Evolutionary conservation across 2,113 vertebrate genomes (phyloP), one percentile per base, ranked within the genome.

Genomic region (Acanthisitta chloris): DNA sequence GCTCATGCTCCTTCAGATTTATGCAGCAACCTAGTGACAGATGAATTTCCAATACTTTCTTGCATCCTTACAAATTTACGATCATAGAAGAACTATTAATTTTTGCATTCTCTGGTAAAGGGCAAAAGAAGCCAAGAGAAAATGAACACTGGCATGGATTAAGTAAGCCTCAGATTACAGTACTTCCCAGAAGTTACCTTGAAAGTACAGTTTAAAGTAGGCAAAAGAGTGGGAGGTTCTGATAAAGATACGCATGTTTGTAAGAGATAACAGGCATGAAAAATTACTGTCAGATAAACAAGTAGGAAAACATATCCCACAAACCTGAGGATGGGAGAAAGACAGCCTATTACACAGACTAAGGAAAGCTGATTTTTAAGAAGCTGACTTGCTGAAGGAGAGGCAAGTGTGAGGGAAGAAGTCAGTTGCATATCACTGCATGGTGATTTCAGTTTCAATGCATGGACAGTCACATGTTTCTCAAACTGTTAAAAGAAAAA

Each of bases 211-310:
- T 83, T 82, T 78, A 52, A 83, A 70, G 33, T 13, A 40, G 5
- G 55, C 7, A 6, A 34, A 84, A 88, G 81, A 83, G 46, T 42
- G 64, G 51, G 65, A 86, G 61, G 52, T 74, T 86, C 80, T 91
- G 86, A 96, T 94, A 96, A 97, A 83, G 74, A 92, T 52, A 61
- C 72, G 81, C 46, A 11, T 97, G 96, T 86, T 95, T 65, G 33
- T 71, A 74, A 84, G 72, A 94, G 96, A 97, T 97, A 96, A 17
- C 72, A 86, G 48, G 20, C 76, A 88, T 58, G 59, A 81, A 78
- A 95, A 87, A 74, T 69, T 69, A 82, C 42, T 49, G 74, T n/a
- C 52, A 90, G 65, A 94, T 92, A 95, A 94, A 95, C 81, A 91
- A 94, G 84, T 0, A 61, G 59, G 48, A 90, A 90, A 94, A 79